phyloP scores from a whole-genome alignment of 2,888 invertebrate species.

The Tachystola acroxantha region DNA sequence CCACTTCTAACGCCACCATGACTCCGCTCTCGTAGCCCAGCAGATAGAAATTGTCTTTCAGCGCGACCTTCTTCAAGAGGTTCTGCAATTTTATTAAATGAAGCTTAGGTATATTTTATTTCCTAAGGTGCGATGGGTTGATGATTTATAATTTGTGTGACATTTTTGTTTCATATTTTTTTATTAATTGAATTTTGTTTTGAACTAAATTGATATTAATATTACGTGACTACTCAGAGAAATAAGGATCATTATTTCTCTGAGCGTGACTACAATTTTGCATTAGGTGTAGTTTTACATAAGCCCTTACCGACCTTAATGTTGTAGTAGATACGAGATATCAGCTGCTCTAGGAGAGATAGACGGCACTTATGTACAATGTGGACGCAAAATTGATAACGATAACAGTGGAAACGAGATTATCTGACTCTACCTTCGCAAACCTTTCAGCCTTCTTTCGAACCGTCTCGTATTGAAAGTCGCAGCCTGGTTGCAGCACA shows the following conservation, averaged over 20 bases:
- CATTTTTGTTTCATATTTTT: neutral
- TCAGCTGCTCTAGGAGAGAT: too few species aligned
- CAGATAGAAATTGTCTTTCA: too few species aligned
- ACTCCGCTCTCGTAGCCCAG: slow-evolving; percentile 48
- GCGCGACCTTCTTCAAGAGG: slow-evolving; percentile 21
- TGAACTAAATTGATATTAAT: too few species aligned
- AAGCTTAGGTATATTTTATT: neutral
- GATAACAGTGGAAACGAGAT: neutral
- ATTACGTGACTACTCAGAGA: too few species aligned
- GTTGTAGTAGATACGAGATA: too few species aligned
- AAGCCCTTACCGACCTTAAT: too few species aligned
- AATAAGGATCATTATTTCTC: too few species aligned
- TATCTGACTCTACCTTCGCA: slow-evolving; percentile 23
- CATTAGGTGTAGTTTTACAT: too few species aligned
- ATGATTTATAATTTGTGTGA: neutral
- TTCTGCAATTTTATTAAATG: too few species aligned
- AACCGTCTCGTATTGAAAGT: slow-evolving; percentile 28
- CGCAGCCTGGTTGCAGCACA: slow-evolving; percentile 37
- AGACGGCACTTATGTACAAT: neutral
- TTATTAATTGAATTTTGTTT: too few species aligned
- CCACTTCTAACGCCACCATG: slow-evolving; percentile 39
- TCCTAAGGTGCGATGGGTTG: neutral
- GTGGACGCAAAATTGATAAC: neutral
- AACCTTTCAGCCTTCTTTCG: slow-evolving; percentile 32
- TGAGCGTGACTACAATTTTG: too few species aligned